A percentile compares a stretch with the other conserved stretches of the same genome.
Conservation (phyloP, 2,797 vertebrate species). For the Hippoglossus hippoglossus region DNA sequence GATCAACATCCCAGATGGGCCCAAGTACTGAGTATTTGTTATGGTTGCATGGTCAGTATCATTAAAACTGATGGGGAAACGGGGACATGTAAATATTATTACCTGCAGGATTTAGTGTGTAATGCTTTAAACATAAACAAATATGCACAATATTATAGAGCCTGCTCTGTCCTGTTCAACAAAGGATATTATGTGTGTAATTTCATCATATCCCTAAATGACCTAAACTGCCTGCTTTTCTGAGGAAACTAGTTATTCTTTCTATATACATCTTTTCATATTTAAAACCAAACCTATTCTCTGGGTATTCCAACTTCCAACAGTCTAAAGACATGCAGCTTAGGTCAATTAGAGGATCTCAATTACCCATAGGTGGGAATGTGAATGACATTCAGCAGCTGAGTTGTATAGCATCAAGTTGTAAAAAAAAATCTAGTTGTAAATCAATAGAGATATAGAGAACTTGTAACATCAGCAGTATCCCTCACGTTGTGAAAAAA, state of each 20-base stretch:
- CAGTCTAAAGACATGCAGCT: no score
- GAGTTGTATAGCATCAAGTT: no score
- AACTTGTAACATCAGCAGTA: no score
- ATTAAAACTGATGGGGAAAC: conserved; percentile 57
- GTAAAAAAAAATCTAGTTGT: no score
- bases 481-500: no score
- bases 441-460: neutral
- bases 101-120: conserved; percentile 52
- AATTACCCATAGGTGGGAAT: no score
- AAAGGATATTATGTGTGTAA: neutral
- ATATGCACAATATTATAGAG: conserved; percentile 8
- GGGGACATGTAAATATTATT: conserved; percentile 74
- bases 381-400: no score
- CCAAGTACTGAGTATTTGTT: conserved; percentile 67
- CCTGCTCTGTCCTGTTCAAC: neutral
- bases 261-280: neutral
- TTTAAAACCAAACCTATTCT: no score
- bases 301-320: no score
- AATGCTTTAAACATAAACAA: conserved; percentile 58
- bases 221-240: neutral
- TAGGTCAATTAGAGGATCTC: no score
- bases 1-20: conserved; percentile 60
- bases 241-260: neutral
- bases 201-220: neutral
- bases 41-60: conserved; percentile 67